Evolutionary conservation across 2,113 vertebrate genomes (phyloP), one percentile per base, ranked within the genome.

Genomic region (Nestor notabilis): DNA sequence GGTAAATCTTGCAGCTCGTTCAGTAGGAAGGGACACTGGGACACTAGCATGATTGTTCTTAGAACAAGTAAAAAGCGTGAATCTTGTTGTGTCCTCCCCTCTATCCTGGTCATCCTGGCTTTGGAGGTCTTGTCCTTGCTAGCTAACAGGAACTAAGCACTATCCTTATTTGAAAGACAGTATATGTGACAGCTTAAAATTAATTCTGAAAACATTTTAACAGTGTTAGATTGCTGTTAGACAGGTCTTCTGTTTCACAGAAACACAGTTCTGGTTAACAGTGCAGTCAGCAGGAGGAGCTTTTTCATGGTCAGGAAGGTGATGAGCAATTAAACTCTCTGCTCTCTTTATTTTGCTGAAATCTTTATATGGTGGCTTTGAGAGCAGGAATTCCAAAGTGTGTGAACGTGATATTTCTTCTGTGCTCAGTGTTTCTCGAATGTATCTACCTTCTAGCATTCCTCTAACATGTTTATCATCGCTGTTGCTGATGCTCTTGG

Each of bases 11-110:
- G 47, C 74, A 35, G 63, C 35, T 85, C 41, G 17, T 80, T 88
- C 63, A 72, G 0, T 41, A 87, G 74, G 46, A 91, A 71, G 35
- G 55, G 68, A 77, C 18, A 8, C 18, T 25, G 49, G 8, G 84
- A 96, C 77, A 76, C 52, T 47, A 46, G 28, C 74, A 41, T 28
- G 13, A 44, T 84, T 96, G 87, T 92, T 83, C 52, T 46, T 64
- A 71, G 90, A 68, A 60, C 5, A 81, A 69, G 49, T 44, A 19
- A 58, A 50, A 86, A 65, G 16, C 0, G 0, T 27, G 29, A 24
- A 52, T 84, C 29, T 70, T 81, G 25, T 11, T 66, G 31, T 79
- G 28, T 60, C 6, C 24, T 74, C 8, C 19, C 19, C 13, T 33
- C n/a, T 47, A 3, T 28, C 5, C 18, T 49, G 9, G 7, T 29